Evolutionary conservation across 2,888 invertebrate genomes (phyloP).

Genomic region (Sarcophaga rosellei): DNA sequence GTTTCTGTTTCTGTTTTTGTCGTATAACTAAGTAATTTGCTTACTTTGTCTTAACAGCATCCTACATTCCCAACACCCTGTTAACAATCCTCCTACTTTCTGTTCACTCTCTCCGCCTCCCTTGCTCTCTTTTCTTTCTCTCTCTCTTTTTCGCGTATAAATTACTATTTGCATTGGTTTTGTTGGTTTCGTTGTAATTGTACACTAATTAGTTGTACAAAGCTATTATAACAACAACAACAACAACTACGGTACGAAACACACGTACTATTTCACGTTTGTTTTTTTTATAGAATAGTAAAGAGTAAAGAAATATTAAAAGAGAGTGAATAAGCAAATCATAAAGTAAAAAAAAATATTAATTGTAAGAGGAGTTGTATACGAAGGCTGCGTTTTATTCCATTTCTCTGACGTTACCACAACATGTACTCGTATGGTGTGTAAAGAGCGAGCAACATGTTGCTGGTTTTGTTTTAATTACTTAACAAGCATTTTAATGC

Average conservation of each 20-base stretch:
- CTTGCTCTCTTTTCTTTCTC: too few species aligned
- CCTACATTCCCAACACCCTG: too few species aligned
- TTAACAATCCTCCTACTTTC: constrained; percentile 18
- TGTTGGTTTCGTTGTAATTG: constrained; percentile 53
- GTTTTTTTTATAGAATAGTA: background rate
- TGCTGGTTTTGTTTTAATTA: constrained; percentile 2
- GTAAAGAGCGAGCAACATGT: constrained; percentile 13
- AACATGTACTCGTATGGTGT: background rate
- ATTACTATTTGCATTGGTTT: background rate
- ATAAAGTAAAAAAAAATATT: background rate
- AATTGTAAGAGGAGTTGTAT: background rate
- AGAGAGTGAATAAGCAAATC: constrained; percentile 1
- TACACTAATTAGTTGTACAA: constrained; percentile 63
- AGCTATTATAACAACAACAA: constrained; percentile 29
- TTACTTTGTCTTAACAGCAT: too few species aligned
- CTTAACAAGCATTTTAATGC: background rate
- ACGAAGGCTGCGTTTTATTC: background rate
- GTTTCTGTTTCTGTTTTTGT: background rate
- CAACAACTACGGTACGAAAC: background rate
- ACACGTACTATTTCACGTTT: background rate
- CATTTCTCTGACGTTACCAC: background rate
- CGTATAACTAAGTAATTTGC: background rate
- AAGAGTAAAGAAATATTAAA: background rate
- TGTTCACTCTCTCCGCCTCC: too few species aligned
- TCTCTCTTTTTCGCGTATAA: background rate